Percentiles rank a stretch among this genome's conserved stretches.
Conservation (phyloP, 2,113 vertebrate species). For the Galeopterus variegatus region DNA sequence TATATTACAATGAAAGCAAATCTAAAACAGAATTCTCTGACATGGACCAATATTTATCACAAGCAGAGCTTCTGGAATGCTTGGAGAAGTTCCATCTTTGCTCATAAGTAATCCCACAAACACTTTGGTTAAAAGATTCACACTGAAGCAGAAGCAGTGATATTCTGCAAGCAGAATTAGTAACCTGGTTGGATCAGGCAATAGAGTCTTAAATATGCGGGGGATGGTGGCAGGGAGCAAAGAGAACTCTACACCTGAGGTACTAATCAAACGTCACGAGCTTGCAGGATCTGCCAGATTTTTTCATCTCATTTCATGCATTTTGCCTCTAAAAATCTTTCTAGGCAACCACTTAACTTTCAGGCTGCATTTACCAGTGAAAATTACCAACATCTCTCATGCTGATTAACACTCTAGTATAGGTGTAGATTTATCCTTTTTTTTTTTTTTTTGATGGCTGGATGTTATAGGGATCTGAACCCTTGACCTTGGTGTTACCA, state of each 20-base stretch:
- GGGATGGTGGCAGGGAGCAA: not conserved
- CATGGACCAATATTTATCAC: not conserved
- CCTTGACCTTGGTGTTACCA: no score
- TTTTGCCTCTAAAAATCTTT: not conserved
- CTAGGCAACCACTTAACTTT: not conserved
- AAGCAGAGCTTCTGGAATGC: not conserved
- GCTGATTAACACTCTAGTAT: not conserved
- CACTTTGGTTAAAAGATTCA: not conserved
- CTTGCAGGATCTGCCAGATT: not conserved
- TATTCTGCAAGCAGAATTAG: not conserved
- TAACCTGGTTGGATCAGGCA: not conserved
- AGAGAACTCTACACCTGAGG: not conserved
- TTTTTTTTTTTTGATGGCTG: no score
- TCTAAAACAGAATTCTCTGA: slow-evolving; percentile 16
- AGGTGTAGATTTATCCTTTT: no score
- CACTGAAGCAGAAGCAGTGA: not conserved
- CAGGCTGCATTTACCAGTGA: not conserved
- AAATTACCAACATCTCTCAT: not conserved
- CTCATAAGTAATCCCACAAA: not conserved
- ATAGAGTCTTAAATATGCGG: not conserved
- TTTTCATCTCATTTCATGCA: not conserved
- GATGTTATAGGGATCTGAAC: no score
- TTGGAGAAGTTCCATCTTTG: not conserved
- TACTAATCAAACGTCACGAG: not conserved
- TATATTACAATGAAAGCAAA: not conserved